These are phyloP conservation scores for Drosophila testacea DNA, from an alignment of 2,888 invertebrate genomes.

Conservation along the genomic window DNA sequence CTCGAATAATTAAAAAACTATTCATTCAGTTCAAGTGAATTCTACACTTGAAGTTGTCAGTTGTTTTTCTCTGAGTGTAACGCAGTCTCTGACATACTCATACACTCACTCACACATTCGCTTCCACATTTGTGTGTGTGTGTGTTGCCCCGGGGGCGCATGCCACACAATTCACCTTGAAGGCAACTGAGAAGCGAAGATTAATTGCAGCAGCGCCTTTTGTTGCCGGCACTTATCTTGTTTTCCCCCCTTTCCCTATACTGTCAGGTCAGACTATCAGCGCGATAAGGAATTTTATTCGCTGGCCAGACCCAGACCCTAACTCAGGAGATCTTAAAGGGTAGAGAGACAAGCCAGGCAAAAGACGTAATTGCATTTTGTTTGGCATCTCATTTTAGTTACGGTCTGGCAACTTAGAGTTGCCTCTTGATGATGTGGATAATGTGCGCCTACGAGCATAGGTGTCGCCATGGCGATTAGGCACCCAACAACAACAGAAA, in stretches of 20 bases:
- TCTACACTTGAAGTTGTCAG: too few species aligned
- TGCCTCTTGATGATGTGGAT: slow-evolving; percentile 61
- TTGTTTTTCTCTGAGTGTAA: slow-evolving; percentile 7
- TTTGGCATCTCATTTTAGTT: slow-evolving; percentile 82
- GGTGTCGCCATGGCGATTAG: slow-evolving; percentile 78
- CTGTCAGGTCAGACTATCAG: slow-evolving; percentile 33
- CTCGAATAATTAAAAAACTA: too few species aligned
- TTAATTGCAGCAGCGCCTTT: slow-evolving; percentile 79
- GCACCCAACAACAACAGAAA: slow-evolving; percentile 32
- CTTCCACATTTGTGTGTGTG: neutral
- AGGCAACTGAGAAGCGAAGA: slow-evolving; percentile 79
- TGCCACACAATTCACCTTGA: slow-evolving; percentile 81
- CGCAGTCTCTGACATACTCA: slow-evolving; percentile 17
- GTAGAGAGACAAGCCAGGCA: slow-evolving; percentile 36
- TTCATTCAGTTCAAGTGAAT: too few species aligned
- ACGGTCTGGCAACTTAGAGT: slow-evolving; percentile 61
- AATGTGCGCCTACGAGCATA: slow-evolving; percentile 75
- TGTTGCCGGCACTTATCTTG: slow-evolving; percentile 72
- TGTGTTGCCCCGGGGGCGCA: slow-evolving; percentile 68
- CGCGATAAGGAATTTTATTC: slow-evolving; percentile 77
- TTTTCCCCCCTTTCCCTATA: slow-evolving; percentile 12
- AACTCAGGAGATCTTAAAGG: slow-evolving; percentile 32
- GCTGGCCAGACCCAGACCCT: slow-evolving; percentile 38
- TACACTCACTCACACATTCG: slow-evolving; percentile 25
- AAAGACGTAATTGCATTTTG: slow-evolving; percentile 77